Conservation (phyloP, 53 echinoderm and acorn worm species). For the Paracentrotus lividus region DNA sequence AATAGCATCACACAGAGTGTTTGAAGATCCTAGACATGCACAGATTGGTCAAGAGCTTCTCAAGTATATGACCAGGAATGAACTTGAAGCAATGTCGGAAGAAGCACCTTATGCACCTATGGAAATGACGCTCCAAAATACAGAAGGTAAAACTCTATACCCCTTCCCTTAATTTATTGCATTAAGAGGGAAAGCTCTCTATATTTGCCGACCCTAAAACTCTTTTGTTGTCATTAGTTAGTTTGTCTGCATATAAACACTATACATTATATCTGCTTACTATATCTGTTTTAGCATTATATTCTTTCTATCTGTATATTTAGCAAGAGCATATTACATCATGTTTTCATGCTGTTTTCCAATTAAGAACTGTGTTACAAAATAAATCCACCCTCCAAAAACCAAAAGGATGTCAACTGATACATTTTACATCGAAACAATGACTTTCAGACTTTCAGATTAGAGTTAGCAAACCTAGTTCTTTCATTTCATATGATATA, state of each 20-base stretch:
- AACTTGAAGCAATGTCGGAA: constrained; percentile 83
- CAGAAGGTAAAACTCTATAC: constrained; percentile 20
- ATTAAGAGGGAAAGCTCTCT: background rate
- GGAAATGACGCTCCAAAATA: constrained; percentile 57
- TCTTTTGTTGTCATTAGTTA: background rate
- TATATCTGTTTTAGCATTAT: background rate
- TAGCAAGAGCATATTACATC: background rate
- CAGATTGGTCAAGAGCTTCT: constrained; percentile 95
- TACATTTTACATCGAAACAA: background rate
- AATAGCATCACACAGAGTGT: constrained; percentile 89
- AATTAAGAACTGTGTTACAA: background rate
- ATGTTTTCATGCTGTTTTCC: background rate
- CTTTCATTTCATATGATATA: background rate
- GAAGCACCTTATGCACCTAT: constrained; percentile 68
- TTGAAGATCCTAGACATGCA: constrained; percentile 96
- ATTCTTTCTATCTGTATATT: background rate
- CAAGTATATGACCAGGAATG: constrained; percentile 95
- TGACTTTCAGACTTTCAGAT: background rate
- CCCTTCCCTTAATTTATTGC: background rate
- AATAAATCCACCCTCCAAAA: too few relatives aligned
- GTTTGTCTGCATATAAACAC: background rate
- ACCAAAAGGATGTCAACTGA: background rate
- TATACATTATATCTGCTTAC: background rate
- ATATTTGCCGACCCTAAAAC: background rate
- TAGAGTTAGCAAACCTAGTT: background rate